Percentiles rank a stretch among this genome's conserved stretches.
phyloP scores from a whole-genome alignment of 2,797 vertebrate genomes.

The Urophycis tenuis region DNA sequence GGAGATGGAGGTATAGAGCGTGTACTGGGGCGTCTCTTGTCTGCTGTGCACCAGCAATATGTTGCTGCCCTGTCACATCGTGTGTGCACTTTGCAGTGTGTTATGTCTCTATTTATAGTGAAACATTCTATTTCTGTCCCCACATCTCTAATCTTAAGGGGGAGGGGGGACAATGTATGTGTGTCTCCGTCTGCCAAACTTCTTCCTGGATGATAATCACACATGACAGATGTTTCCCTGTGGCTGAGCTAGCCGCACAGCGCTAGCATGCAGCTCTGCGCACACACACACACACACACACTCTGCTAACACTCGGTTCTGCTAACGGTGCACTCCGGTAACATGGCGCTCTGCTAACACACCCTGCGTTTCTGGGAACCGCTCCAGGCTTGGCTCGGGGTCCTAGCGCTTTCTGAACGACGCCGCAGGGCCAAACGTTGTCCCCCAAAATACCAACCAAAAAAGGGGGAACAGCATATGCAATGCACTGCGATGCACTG shows the following conservation, averaged over 20 bases:
- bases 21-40: background rate
- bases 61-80: background rate
- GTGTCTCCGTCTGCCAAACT: constrained; percentile 23
- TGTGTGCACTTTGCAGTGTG: background rate
- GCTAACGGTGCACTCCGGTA: background rate
- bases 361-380: background rate
- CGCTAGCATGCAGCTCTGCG: constrained; percentile 1
- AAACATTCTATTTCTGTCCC: constrained; percentile 39
- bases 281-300: background rate
- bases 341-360: background rate
- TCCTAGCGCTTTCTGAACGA: background rate
- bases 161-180: constrained; percentile 14
- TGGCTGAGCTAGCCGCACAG: constrained; percentile 4
- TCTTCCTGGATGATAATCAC: constrained; percentile 15
- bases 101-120: background rate
- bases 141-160: constrained; percentile 6
- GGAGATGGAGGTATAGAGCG: too few species aligned
- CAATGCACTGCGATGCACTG: too few species aligned
- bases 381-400: background rate
- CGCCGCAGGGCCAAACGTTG: background rate
- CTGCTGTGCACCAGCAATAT: background rate
- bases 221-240: constrained; percentile 25
- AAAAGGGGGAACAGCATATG: background rate
- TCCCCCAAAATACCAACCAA: background rate
- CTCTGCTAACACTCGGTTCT: too few species aligned